Conservation (phyloP, 2,797 vertebrate genomes). For the Rhincodon typus region DNA sequence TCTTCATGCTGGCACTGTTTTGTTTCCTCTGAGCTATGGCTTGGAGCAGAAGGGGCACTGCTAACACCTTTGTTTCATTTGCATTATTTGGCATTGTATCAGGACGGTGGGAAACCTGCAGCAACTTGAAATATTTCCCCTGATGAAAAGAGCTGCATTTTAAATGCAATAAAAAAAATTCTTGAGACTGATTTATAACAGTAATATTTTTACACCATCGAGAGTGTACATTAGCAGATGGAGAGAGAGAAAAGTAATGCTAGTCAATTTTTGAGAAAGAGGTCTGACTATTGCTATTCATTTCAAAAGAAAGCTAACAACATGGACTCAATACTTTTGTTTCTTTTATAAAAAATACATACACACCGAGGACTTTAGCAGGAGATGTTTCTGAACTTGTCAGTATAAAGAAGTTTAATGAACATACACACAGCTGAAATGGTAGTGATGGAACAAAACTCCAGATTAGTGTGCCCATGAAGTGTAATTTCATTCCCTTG, state of each 20-base stretch:
- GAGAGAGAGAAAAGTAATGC: neutral
- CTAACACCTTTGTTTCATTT: conserved; percentile 12
- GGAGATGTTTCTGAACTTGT: neutral
- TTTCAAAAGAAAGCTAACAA: no score
- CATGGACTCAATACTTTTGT: neutral
- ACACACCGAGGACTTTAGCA: neutral
- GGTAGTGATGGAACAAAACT: neutral
- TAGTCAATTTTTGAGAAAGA: conserved; percentile 10
- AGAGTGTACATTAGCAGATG: conserved; percentile 17
- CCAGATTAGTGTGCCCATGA: neutral
- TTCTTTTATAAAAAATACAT: neutral
- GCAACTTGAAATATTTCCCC: neutral
- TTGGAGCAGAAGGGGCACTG: neutral
- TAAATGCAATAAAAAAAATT: neutral
- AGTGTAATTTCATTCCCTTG: neutral
- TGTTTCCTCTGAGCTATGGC: neutral
- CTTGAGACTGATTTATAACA: conserved; percentile 32
- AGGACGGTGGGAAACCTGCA: neutral
- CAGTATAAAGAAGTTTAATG: neutral
- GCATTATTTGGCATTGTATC: neutral
- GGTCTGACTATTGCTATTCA: neutral
- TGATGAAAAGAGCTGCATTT: conserved; percentile 12
- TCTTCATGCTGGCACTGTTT: neutral
- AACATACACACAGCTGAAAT: neutral
- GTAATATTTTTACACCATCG: neutral